phyloP scores from a whole-genome alignment of 2,888 invertebrate species.

The Hydropsyche betteni region DNA sequence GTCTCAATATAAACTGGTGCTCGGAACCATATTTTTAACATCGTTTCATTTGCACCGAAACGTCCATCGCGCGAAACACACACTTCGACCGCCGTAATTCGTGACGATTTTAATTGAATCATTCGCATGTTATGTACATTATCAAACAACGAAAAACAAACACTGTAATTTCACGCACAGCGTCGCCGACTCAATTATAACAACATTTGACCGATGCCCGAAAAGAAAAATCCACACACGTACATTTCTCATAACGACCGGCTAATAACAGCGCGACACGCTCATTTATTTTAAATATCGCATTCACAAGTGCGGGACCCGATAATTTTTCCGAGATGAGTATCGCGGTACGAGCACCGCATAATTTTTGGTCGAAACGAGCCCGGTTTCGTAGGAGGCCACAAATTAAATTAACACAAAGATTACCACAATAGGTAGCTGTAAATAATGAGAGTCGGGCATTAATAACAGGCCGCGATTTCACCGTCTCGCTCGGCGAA shows the following conservation, averaged over 20 bases:
- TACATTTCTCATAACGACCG: not conserved
- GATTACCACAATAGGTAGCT: conserved; percentile 28
- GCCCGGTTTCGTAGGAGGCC: conserved; percentile 10
- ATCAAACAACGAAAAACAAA: not conserved
- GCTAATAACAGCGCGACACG: conserved; percentile 10
- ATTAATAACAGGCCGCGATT: conserved; percentile 1
- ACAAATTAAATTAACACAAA: conserved; percentile 29
- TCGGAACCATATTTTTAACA: too few relatives aligned
- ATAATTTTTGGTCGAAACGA: conserved; percentile 20
- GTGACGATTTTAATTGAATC: too few relatives aligned
- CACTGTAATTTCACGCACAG: conserved; percentile 4
- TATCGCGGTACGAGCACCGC: not conserved
- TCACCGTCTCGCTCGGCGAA: not conserved
- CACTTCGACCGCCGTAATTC: too few relatives aligned
- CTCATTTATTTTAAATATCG: conserved; percentile 21
- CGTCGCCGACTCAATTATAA: not conserved
- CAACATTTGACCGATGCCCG: too few relatives aligned
- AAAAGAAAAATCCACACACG: not conserved
- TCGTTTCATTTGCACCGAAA: too few relatives aligned
- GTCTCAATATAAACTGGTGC: too few relatives aligned
- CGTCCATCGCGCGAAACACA: too few relatives aligned
- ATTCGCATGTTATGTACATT: not conserved
- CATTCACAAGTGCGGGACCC: conserved; percentile 21
- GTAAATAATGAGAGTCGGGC: conserved; percentile 11
- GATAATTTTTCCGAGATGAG: conserved; percentile 9